These are phyloP conservation scores for Meta bourneti DNA, from an alignment of 2,888 invertebrate species.

Conservation along the genomic window DNA sequence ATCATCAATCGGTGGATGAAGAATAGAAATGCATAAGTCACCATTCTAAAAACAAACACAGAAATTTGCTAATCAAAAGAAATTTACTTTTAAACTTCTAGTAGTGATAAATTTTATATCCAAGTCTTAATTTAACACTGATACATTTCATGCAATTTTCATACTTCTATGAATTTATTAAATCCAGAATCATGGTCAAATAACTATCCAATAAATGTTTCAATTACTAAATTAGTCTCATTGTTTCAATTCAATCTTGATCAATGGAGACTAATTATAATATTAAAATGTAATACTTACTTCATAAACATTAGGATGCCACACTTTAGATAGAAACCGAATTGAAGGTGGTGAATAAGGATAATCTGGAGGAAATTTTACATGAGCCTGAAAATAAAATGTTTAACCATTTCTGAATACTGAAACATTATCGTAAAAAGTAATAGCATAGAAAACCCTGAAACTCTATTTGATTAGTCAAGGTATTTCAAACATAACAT, in stretches of 20 bases:
- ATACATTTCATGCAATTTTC: too few species aligned
- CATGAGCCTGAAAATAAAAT: slow-evolving; percentile 90
- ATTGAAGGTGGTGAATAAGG: slow-evolving; percentile 99
- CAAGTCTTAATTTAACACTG: background rate
- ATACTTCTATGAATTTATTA: too few species aligned
- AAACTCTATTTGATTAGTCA: too few species aligned
- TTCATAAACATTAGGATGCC: slow-evolving; percentile 99
- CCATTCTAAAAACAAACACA: slow-evolving; percentile 89
- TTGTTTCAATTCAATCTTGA: too few species aligned
- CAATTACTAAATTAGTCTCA: too few species aligned
- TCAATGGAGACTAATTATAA: too few species aligned
- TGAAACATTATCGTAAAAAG: too few species aligned
- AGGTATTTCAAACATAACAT: too few species aligned
- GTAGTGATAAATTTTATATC: background rate
- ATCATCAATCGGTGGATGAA: slow-evolving; percentile 99
- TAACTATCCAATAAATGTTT: too few species aligned
- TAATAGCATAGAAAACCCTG: too few species aligned
- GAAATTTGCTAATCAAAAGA: background rate
- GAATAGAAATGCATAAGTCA: slow-evolving; percentile 98
- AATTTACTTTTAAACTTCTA: background rate
- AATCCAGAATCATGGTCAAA: too few species aligned
- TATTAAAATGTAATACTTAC: slow-evolving; percentile 84
- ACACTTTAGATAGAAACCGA: slow-evolving; percentile 98
- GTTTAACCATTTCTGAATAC: too few species aligned
- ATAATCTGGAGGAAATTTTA: slow-evolving; percentile 99